Evolutionary conservation across 2,113 vertebrate species (phyloP).

Genomic region (Geococcyx californianus): DNA sequence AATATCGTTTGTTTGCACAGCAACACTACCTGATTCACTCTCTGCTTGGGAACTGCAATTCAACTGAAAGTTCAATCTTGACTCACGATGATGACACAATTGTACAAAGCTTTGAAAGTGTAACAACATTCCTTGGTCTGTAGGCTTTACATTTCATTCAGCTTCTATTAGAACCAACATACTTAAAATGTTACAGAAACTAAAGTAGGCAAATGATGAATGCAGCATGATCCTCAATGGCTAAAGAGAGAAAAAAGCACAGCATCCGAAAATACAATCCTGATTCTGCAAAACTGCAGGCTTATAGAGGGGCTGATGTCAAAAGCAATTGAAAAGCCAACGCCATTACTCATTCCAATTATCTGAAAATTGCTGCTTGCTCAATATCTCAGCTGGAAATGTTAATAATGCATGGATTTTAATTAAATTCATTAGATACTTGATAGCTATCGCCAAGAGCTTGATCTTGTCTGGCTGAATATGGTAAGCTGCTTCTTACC

Average conservation of each 20-base stretch:
- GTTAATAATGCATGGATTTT: background rate
- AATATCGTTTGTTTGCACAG: background rate
- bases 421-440: slow-evolving; percentile 12
- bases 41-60: background rate
- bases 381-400: background rate
- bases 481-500: background rate
- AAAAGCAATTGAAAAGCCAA: slow-evolving; percentile 29
- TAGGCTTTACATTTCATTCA: background rate
- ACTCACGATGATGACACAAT: background rate
- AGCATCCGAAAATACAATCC: background rate
- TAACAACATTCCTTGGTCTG: background rate
- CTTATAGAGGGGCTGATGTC: background rate
- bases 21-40: background rate
- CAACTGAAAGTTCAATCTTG: background rate
- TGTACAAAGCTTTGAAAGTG: background rate
- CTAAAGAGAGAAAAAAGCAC: background rate
- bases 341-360: background rate
- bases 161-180: background rate
- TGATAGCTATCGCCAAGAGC: background rate
- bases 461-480: background rate
- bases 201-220: background rate
- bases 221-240: background rate
- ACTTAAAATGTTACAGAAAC: background rate
- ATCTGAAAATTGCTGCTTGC: background rate
- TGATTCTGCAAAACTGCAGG: background rate